Conservation (phyloP, 2,888 invertebrate genomes). For the Dione vanillae region DNA sequence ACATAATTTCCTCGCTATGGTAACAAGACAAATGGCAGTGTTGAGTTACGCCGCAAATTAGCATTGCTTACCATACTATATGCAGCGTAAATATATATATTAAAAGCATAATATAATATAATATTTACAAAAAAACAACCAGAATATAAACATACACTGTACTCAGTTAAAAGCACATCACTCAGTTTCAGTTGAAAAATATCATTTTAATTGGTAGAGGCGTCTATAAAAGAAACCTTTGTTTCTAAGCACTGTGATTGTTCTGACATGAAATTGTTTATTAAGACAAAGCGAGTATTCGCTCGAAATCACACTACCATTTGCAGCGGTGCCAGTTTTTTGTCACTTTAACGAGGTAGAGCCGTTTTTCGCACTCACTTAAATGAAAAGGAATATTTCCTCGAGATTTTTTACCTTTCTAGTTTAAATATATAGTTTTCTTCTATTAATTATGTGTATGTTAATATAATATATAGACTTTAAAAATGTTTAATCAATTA, state of each 20-base stretch:
- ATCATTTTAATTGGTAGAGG: conserved; percentile 41
- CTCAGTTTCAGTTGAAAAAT: not conserved
- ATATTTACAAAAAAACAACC: not conserved
- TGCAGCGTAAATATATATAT: too few relatives aligned
- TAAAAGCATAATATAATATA: too few relatives aligned
- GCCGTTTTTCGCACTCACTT: conserved; percentile 1
- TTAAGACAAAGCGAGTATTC: conserved; percentile 35
- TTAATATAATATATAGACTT: too few relatives aligned
- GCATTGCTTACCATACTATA: too few relatives aligned
- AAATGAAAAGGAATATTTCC: not conserved
- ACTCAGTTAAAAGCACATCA: not conserved
- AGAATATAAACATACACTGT: not conserved
- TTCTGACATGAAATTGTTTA: conserved; percentile 42
- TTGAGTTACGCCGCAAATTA: too few relatives aligned
- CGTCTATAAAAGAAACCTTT: conserved; percentile 39
- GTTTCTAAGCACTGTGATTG: conserved; percentile 41
- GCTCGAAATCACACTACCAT: conserved; percentile 35
- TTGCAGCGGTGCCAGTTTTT: conserved; percentile 16
- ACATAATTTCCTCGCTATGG: too few relatives aligned
- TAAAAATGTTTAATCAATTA: too few relatives aligned
- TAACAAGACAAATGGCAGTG: too few relatives aligned
- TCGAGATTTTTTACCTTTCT: not conserved
- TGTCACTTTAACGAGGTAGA: conserved; percentile 31
- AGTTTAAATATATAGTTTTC: not conserved
- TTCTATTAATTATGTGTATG: too few relatives aligned